Evolutionary conservation across 2,113 vertebrate genomes (phyloP).

Genomic region (Scatophagus argus): DNA sequence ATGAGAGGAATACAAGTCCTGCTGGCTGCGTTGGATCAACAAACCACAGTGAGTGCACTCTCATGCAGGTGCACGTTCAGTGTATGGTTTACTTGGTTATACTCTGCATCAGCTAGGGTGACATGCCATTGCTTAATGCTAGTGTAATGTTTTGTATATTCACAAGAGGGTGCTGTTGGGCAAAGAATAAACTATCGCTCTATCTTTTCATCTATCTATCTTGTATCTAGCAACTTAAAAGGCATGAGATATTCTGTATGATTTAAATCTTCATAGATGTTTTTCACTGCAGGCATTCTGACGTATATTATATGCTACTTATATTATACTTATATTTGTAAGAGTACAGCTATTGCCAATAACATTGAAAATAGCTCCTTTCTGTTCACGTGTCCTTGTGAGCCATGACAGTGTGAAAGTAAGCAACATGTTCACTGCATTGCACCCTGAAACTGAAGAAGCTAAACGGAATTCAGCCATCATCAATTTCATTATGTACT

Average conservation of each 20-base stretch:
- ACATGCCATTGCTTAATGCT: background rate
- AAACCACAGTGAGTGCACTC: slow-evolving; percentile 69
- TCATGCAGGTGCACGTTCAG: background rate
- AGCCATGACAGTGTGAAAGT: background rate
- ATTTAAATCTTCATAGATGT: background rate
- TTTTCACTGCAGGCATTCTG: slow-evolving; percentile 3
- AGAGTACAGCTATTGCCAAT: background rate
- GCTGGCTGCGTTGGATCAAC: slow-evolving; percentile 76
- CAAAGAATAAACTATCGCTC: slow-evolving; percentile 4
- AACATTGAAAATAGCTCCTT: background rate
- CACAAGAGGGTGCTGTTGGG: slow-evolving; percentile 71
- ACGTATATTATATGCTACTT: too few species aligned
- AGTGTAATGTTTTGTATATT: slow-evolving; percentile 13
- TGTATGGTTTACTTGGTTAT: background rate
- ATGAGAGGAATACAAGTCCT: slow-evolving; percentile 84
- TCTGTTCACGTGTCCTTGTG: background rate
- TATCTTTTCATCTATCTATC: background rate
- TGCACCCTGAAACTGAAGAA: slow-evolving; percentile 15
- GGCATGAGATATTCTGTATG: background rate
- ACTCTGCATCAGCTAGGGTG: background rate
- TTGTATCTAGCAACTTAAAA: background rate
- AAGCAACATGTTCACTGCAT: background rate
- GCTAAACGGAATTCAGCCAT: background rate
- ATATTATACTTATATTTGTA: background rate
- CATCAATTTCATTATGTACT: slow-evolving; percentile 19